Conservation (phyloP, 2,888 invertebrate genomes). For the Tetheella fluctuosa region DNA sequence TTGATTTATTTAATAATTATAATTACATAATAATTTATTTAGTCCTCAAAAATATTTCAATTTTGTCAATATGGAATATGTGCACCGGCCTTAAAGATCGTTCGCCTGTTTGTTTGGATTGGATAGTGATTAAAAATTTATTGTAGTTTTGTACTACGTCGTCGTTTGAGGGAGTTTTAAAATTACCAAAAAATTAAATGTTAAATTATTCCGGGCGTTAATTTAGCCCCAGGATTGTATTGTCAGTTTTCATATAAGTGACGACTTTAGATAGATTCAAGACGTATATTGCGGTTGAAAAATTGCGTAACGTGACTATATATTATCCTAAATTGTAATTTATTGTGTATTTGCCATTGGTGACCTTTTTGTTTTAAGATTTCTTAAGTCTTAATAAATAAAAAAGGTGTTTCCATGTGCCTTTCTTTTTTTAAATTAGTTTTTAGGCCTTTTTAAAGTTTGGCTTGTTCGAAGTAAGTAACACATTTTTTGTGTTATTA, state of each 20-base stretch:
- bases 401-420: not conserved
- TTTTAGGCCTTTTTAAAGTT: not conserved
- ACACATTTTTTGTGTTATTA: not conserved
- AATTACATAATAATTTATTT: too few species aligned
- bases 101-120: constrained; percentile 25
- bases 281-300: not conserved
- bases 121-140: constrained; percentile 33
- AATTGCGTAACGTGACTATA: not conserved
- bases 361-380: not conserved
- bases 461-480: not conserved
- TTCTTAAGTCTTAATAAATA: not conserved
- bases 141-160: constrained; percentile 7
- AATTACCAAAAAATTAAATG: not conserved
- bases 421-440: constrained; percentile 6
- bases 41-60: too few species aligned
- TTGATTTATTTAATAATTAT: too few species aligned
- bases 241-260: not conserved
- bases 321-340: not conserved
- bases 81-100: too few species aligned
- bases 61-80: too few species aligned
- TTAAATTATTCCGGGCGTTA: not conserved
- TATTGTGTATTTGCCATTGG: not conserved
- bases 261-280: not conserved
- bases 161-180: not conserved
- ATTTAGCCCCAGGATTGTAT: not conserved